These are phyloP conservation scores for Ciconia boyciana DNA, from an alignment of 2,113 vertebrate species.

Conservation along the genomic window DNA sequence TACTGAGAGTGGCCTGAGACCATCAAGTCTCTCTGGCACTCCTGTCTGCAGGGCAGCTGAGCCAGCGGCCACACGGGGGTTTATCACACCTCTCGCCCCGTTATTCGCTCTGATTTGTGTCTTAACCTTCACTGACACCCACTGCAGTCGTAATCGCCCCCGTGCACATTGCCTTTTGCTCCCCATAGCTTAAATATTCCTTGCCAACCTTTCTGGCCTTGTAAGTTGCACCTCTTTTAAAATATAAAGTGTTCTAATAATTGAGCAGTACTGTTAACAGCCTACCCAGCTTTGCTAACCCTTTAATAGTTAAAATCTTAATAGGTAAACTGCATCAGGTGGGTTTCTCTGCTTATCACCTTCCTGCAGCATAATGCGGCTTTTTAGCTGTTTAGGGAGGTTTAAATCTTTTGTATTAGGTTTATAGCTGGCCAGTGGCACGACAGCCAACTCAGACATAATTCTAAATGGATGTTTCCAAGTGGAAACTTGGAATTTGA, in stretches of 20 bases:
- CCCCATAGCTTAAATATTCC: not conserved
- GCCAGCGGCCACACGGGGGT: rapidly evolving
- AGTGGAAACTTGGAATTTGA: conserved; percentile 35
- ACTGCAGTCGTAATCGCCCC: not conserved
- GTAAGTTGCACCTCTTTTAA: not conserved
- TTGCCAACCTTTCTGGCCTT: not conserved
- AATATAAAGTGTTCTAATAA: not conserved
- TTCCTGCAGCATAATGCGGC: conserved; percentile 28
- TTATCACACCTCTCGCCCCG: not conserved
- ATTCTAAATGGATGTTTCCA: conserved; percentile 20
- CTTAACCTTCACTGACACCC: not conserved
- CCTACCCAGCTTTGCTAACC: not conserved
- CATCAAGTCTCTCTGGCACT: not conserved
- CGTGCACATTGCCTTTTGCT: not conserved
- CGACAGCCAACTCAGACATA: not conserved
- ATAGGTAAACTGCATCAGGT: not conserved
- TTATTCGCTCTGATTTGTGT: not conserved
- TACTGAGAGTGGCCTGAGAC: not conserved
- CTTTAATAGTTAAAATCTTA: not conserved
- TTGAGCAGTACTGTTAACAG: not conserved
- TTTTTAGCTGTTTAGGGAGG: conserved; percentile 21
- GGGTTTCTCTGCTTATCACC: conserved; percentile 3
- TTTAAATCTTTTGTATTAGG: not conserved
- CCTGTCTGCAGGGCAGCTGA: not conserved
- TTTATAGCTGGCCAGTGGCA: conserved; percentile 8